Evolutionary conservation across 2,888 invertebrate species (phyloP).

Genomic region (Neoascia interrupta): DNA sequence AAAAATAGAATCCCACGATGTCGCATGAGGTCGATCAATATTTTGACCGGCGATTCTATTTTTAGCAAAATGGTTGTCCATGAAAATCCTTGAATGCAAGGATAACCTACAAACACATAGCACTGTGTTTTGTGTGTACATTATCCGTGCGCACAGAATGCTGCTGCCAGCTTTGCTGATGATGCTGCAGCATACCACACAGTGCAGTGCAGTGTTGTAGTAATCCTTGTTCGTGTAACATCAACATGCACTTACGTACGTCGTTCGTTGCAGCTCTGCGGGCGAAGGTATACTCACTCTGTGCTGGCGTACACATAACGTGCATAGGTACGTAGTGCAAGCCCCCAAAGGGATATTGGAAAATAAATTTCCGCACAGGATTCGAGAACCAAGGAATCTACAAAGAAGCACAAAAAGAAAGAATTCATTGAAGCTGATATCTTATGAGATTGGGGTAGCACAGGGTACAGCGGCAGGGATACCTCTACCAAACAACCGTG

Average conservation of each 20-base stretch:
- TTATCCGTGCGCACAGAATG: too few species aligned
- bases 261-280: conserved; percentile 47
- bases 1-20: conserved; percentile 71
- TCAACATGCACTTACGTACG: conserved; percentile 29
- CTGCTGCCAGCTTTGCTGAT: conserved; percentile 5
- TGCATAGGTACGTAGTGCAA: conserved; percentile 32
- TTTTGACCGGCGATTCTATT: conserved; percentile 71
- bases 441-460: conserved; percentile 9
- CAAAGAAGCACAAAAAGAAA: conserved; percentile 12
- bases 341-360: conserved; percentile 57
- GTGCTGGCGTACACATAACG: conserved; percentile 44
- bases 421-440: conserved; percentile 6
- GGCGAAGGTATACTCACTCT: neutral
- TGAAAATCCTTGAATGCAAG: conserved; percentile 68
- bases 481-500: too few species aligned
- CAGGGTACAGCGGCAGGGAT: too few species aligned
- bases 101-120: conserved; percentile 58
- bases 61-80: conserved; percentile 70
- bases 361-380: conserved; percentile 65
- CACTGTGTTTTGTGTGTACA: neutral
- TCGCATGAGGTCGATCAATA: conserved; percentile 72
- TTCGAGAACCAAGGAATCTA: conserved; percentile 46
- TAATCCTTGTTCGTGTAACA: conserved; percentile 2
- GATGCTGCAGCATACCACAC: conserved; percentile 3
- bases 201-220: conserved; percentile 42